phyloP scores from a whole-genome alignment of 1,140 invertebrate species.

The Microplitis demolitor region DNA sequence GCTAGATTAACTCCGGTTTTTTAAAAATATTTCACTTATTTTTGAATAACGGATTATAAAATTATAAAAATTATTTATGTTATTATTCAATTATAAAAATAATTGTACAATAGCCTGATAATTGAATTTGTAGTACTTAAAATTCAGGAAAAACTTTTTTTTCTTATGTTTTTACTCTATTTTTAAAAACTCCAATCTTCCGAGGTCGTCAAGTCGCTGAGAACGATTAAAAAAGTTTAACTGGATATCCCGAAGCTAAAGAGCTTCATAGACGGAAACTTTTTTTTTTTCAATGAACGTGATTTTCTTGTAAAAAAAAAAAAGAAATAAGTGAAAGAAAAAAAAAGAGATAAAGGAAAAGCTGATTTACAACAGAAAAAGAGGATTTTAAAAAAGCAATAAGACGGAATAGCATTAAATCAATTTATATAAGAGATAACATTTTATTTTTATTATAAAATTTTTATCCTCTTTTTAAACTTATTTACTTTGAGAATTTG shows the following conservation, averaged over 20 bases:
- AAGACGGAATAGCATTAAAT: not conserved
- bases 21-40: no score
- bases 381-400: not conserved
- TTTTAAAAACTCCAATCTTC: not conserved
- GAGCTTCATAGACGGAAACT: not conserved
- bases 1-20: no score
- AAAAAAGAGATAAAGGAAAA: not conserved
- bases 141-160: not conserved
- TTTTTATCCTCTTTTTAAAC: no score
- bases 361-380: not conserved
- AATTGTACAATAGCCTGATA: not conserved
- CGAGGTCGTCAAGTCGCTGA: constrained; percentile 3
- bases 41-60: not conserved
- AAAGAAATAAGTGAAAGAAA: not conserved
- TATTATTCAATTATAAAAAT: not conserved
- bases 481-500: no score
- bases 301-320: constrained; percentile 1
- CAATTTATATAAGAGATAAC: no score
- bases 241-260: constrained; percentile 7
- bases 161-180: not conserved
- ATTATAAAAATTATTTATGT: not conserved
- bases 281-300: constrained; percentile 7
- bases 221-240: constrained; percentile 16
- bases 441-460: no score
- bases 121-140: not conserved